phyloP scores from a whole-genome alignment of 1,140 invertebrate genomes.

The Oncopeltus fasciatus region DNA sequence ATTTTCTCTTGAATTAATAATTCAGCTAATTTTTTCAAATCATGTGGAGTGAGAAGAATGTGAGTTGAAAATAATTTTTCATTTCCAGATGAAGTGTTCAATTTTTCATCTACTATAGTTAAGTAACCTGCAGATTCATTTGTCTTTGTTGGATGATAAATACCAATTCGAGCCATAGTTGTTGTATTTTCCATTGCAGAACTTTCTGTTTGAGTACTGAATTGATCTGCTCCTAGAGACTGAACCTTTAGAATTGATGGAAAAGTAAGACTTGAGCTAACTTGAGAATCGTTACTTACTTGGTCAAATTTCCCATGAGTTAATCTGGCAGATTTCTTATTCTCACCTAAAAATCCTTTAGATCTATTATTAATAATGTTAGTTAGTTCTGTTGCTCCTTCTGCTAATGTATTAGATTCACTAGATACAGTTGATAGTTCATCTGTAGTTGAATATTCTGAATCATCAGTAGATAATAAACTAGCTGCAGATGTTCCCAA shows the following conservation, averaged over 20 bases:
- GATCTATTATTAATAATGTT: too few species aligned
- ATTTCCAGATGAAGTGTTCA: background rate
- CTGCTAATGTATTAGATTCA: background rate
- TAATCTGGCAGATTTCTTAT: background rate
- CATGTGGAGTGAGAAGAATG: conserved; percentile 15
- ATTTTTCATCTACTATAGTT: conserved; percentile 7
- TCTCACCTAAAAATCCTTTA: too few species aligned
- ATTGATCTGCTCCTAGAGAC: background rate
- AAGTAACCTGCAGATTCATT: background rate
- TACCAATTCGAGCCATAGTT: conserved; percentile 9
- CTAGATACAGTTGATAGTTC: background rate
- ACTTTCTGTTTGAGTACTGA: background rate
- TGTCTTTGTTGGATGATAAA: conserved; percentile 8
- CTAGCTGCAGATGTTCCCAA: too few species aligned
- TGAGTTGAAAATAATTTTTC: background rate
- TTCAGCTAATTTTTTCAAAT: conserved; percentile 19
- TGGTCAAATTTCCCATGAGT: background rate
- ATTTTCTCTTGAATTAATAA: conserved; percentile 18
- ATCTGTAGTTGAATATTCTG: background rate
- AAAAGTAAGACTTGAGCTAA: background rate
- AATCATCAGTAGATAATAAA: too few species aligned
- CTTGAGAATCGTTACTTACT: background rate
- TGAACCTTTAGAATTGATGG: background rate
- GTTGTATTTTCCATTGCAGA: background rate
- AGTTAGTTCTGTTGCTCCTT: too few species aligned